phyloP scores from a whole-genome alignment of 2,113 vertebrate species.

The Ictalurus furcatus region DNA sequence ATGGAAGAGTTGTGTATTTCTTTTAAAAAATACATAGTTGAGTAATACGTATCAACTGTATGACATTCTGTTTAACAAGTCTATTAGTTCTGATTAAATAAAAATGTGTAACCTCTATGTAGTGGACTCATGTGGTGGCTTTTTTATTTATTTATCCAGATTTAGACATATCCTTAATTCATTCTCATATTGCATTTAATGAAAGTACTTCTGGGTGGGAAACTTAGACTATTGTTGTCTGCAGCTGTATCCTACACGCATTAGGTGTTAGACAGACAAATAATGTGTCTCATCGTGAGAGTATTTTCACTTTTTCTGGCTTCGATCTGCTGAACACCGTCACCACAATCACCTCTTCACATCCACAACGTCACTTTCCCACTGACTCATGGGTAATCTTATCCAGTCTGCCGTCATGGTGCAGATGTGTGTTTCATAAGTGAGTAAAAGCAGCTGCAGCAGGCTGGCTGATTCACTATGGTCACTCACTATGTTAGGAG shows the following conservation, averaged over 20 bases:
- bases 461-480: conserved; percentile 27
- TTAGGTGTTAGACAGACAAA: neutral
- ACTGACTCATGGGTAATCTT: conserved; percentile 28
- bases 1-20: neutral
- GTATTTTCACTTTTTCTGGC: neutral
- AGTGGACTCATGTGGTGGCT: neutral
- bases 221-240: neutral
- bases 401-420: neutral
- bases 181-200: neutral
- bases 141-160: neutral
- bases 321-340: neutral
- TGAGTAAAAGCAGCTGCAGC: neutral
- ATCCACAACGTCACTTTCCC: neutral
- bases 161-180: neutral
- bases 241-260: neutral
- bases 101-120: neutral
- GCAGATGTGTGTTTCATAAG: neutral
- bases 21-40: neutral
- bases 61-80: neutral
- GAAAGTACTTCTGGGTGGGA: neutral
- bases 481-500: neutral
- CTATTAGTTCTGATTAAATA: neutral
- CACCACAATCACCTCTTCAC: neutral
- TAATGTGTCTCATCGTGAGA: neutral
- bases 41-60: neutral